Evolutionary conservation across 2,797 vertebrate species (phyloP).

Genomic region (Myioborus melanocephalus): DNA sequence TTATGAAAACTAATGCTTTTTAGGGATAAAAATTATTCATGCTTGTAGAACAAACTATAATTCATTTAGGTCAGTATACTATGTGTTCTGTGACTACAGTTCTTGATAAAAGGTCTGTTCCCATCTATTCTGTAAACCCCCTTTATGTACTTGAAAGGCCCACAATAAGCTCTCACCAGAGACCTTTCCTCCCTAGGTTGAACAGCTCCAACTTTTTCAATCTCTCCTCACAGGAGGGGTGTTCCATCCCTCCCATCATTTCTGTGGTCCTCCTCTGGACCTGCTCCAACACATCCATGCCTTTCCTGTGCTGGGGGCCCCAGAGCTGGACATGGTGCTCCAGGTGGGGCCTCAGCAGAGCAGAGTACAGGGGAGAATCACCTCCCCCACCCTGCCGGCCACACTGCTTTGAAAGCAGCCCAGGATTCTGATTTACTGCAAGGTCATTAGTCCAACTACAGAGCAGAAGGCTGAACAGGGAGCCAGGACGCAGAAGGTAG

Average conservation of each 20-base stretch:
- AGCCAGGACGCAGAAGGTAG: neutral
- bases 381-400: neutral
- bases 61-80: neutral
- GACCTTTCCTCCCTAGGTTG: neutral
- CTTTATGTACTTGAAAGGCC: neutral
- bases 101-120: neutral
- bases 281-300: neutral
- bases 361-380: neutral
- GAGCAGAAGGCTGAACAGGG: neutral
- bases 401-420: accelerated
- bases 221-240: neutral
- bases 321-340: neutral
- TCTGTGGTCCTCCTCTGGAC: neutral
- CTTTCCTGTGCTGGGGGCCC: neutral
- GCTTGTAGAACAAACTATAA: neutral
- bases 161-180: neutral
- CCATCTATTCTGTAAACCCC: neutral
- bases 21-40: neutral
- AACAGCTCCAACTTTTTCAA: neutral
- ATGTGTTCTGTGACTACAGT: neutral
- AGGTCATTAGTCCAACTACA: neutral
- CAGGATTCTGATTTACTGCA: neutral
- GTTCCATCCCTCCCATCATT: neutral
- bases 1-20: neutral
- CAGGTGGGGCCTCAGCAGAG: neutral